phyloP scores from a whole-genome alignment of 2,113 vertebrate species.

The Crotophaga sulcirostris region DNA sequence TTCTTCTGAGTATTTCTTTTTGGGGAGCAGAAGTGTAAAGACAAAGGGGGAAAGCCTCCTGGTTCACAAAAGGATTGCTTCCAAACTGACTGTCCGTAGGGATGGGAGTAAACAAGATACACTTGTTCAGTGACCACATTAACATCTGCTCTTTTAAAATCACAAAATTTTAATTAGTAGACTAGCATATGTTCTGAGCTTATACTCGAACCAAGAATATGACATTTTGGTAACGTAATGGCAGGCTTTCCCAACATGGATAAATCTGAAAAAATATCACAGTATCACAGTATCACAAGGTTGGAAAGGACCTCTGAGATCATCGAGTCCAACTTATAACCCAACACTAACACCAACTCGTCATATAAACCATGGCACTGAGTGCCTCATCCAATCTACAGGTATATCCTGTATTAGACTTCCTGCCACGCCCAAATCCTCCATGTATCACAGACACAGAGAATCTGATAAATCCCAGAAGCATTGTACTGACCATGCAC shows the following conservation, averaged over 20 bases:
- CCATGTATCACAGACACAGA: neutral
- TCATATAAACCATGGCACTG: too few relatives aligned
- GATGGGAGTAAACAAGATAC: neutral
- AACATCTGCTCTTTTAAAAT: neutral
- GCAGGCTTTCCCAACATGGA: neutral
- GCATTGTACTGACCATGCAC: accelerated
- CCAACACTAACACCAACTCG: too few relatives aligned
- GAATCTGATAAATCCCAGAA: neutral
- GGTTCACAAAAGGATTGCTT: neutral
- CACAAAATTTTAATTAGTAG: neutral
- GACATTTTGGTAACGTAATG: neutral
- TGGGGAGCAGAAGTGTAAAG: neutral
- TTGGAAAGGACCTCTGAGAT: too few relatives aligned
- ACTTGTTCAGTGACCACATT: neutral
- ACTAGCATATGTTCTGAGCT: neutral
- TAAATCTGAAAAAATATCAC: neutral
- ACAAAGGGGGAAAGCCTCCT: neutral
- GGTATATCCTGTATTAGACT: neutral
- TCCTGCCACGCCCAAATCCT: neutral
- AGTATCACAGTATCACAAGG: too few relatives aligned
- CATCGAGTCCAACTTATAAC: too few relatives aligned
- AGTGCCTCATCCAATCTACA: too few relatives aligned
- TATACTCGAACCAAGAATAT: neutral
- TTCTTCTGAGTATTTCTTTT: neutral
- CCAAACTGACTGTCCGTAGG: neutral